Conservation (phyloP, 1,140 invertebrate species). For the Dolichoris vasculosae region DNA sequence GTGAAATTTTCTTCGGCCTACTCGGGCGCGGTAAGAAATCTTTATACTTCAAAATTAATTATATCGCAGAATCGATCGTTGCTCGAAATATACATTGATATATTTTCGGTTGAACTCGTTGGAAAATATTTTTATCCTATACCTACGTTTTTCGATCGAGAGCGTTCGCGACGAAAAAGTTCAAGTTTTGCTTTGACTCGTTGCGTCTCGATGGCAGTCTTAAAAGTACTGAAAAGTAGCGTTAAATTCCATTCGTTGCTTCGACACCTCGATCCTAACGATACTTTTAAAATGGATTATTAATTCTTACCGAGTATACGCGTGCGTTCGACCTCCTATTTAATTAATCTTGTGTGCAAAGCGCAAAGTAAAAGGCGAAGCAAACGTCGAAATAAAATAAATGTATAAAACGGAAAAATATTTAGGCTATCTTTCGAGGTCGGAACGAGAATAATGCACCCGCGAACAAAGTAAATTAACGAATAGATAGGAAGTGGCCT, state of each 20-base stretch:
- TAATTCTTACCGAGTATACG: neutral
- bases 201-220: neutral
- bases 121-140: neutral
- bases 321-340: neutral
- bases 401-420: neutral
- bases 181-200: neutral
- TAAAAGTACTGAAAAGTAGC: slow-evolving; percentile 48
- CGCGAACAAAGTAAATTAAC: slow-evolving; percentile 9
- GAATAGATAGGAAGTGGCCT: slow-evolving; percentile 3
- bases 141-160: slow-evolving; percentile 2
- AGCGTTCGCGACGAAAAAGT: neutral
- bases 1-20: neutral
- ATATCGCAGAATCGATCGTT: neutral
- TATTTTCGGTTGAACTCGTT: too few species aligned
- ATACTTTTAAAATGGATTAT: slow-evolving; percentile 19
- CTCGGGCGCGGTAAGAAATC: neutral
- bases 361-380: neutral
- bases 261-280: slow-evolving; percentile 6
- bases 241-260: slow-evolving; percentile 24
- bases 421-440: neutral
- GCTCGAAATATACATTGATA: neutral
- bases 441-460: neutral
- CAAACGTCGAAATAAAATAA: neutral
- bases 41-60: slow-evolving; percentile 8
- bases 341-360: neutral